Evolutionary conservation across 2,888 invertebrate genomes (phyloP).

Genomic region (Xestia rhomboidea): DNA sequence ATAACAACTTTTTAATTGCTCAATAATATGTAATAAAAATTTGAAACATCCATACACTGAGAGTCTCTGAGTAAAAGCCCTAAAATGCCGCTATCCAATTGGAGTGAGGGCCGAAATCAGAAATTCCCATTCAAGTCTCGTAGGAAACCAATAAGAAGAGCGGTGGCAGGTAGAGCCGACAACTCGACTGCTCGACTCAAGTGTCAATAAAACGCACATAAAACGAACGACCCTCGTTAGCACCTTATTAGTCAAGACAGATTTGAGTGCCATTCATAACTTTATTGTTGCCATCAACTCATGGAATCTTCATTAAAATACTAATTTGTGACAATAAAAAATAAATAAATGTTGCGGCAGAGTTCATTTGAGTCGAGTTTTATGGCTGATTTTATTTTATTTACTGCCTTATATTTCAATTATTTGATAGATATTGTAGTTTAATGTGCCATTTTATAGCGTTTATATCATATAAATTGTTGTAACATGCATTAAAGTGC

Average conservation of each 20-base stretch:
- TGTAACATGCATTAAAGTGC: slow-evolving; percentile 39
- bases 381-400: slow-evolving; percentile 63
- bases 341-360: slow-evolving; percentile 66
- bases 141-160: slow-evolving; percentile 83
- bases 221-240: slow-evolving; percentile 88
- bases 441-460: slow-evolving; percentile 60
- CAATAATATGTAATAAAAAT: slow-evolving; percentile 70
- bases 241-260: slow-evolving; percentile 86
- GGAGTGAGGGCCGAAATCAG: slow-evolving; percentile 49
- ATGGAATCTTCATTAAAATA: slow-evolving; percentile 75
- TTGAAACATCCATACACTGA: slow-evolving; percentile 66
- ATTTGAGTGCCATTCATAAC: slow-evolving; percentile 84
- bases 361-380: slow-evolving; percentile 59
- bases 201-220: slow-evolving; percentile 88
- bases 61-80: slow-evolving; percentile 66
- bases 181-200: slow-evolving; percentile 77
- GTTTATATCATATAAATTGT: slow-evolving; percentile 51
- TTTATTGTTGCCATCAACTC: slow-evolving; percentile 82
- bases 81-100: slow-evolving; percentile 82
- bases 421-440: slow-evolving; percentile 57
- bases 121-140: slow-evolving; percentile 71
- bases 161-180: slow-evolving; percentile 77
- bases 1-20: slow-evolving; percentile 69
- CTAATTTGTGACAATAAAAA: slow-evolving; percentile 76
- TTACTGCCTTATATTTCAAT: slow-evolving; percentile 58